phyloP scores from a whole-genome alignment of 2,113 vertebrate genomes.

The Takifugu flavidus region DNA sequence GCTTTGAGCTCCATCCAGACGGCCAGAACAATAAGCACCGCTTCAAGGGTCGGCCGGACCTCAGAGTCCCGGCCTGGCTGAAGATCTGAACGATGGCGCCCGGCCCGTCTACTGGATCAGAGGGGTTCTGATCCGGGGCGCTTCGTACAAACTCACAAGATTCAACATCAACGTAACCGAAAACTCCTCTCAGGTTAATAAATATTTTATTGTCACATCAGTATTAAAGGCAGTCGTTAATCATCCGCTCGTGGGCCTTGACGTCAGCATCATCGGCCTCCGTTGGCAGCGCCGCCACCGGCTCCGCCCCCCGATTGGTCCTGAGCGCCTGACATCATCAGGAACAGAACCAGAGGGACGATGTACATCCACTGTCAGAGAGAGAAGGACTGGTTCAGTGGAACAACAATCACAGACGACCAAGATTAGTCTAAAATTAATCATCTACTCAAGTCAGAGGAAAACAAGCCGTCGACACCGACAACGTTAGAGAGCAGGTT shows the following conservation, averaged over 20 bases:
- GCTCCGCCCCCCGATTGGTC: constrained; percentile 86
- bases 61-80: neutral
- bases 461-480: no score
- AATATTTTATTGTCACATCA: constrained; percentile 71
- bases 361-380: constrained; percentile 92
- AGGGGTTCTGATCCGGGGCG: no score
- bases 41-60: no score
- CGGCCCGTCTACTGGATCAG: neutral
- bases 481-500: no score
- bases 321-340: constrained; percentile 93
- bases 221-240: constrained; percentile 56
- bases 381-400: neutral
- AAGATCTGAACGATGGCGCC: no score
- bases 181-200: constrained; percentile 45
- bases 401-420: no score
- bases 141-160: no score
- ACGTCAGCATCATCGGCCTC: constrained; percentile 67
- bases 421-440: no score
- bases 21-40: no score
- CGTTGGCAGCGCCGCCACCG: constrained; percentile 72
- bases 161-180: no score
- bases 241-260: constrained; percentile 4
- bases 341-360: constrained; percentile 88
- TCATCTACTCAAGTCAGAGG: no score
- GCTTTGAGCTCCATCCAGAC: no score